phyloP scores from a whole-genome alignment of 2,113 vertebrate species.

The Raja brachyura region DNA sequence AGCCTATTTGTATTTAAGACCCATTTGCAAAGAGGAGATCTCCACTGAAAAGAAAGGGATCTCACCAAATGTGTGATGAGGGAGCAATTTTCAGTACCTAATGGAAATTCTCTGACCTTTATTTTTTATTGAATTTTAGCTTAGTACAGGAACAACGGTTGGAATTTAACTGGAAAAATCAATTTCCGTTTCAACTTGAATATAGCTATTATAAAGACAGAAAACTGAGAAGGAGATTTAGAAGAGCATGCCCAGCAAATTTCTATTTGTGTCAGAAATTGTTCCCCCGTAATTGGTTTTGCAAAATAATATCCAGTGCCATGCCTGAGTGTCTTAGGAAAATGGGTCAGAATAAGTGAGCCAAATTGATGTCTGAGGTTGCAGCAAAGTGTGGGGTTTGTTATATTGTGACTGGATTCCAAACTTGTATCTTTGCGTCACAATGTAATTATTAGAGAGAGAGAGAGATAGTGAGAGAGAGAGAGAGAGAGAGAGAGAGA shows the following conservation, averaged over 20 bases:
- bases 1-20: not conserved
- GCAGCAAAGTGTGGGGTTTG: not conserved
- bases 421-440: not conserved
- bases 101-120: not conserved
- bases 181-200: not conserved
- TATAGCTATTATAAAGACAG: not conserved
- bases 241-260: not conserved
- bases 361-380: too few relatives aligned
- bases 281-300: not conserved
- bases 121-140: not conserved
- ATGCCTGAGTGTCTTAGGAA: not conserved
- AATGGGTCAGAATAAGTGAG: not conserved
- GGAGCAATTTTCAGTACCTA: not conserved
- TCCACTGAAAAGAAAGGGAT: not conserved
- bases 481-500: not conserved
- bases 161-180: slow-evolving; percentile 1
- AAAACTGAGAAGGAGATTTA: not conserved
- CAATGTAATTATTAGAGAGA: not conserved
- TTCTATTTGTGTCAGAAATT: not conserved
- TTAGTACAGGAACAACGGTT: not conserved
- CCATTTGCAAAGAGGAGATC: not conserved
- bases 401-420: not conserved
- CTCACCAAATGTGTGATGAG: not conserved
- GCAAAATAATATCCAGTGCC: not conserved
- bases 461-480: too few relatives aligned